phyloP scores from a whole-genome alignment of 2,113 vertebrate genomes.

The Synodontis membranacea region DNA sequence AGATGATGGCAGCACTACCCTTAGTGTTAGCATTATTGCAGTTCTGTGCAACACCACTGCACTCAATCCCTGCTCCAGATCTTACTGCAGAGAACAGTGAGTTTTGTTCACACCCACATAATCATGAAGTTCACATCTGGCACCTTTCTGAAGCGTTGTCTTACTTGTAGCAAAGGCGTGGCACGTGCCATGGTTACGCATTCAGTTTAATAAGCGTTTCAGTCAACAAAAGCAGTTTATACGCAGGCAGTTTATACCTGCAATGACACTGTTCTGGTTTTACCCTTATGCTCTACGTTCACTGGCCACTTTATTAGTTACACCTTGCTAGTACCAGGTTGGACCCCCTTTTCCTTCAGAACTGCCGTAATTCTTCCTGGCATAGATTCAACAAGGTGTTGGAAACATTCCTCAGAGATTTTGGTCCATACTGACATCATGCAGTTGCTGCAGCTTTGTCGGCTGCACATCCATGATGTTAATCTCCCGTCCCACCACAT shows the following conservation, averaged over 20 bases:
- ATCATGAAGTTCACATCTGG: background rate
- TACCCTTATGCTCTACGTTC: background rate
- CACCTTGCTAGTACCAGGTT: too few relatives aligned
- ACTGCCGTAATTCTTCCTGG: too few relatives aligned
- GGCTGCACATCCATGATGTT: too few relatives aligned
- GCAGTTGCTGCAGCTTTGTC: too few relatives aligned
- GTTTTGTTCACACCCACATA: slow-evolving; percentile 34
- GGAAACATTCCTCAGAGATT: too few relatives aligned
- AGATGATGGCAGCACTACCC: slow-evolving; percentile 61
- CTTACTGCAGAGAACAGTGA: slow-evolving; percentile 49
- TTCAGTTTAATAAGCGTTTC: background rate
- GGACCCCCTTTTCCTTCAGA: too few relatives aligned
- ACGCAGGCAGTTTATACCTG: background rate
- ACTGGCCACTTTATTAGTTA: too few relatives aligned
- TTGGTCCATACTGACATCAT: too few relatives aligned
- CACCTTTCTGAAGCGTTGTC: background rate
- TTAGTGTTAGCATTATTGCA: slow-evolving; percentile 57
- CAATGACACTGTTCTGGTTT: background rate
- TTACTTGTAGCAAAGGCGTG: background rate
- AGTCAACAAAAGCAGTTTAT: background rate
- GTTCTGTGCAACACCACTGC: slow-evolving; percentile 49
- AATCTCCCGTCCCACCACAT: too few relatives aligned
- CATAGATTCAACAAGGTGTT: too few relatives aligned
- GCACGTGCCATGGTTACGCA: background rate
- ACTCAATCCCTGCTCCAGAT: slow-evolving; percentile 46